Evolutionary conservation across 2,113 vertebrate genomes (phyloP).

Genomic region (Chitala chitala): DNA sequence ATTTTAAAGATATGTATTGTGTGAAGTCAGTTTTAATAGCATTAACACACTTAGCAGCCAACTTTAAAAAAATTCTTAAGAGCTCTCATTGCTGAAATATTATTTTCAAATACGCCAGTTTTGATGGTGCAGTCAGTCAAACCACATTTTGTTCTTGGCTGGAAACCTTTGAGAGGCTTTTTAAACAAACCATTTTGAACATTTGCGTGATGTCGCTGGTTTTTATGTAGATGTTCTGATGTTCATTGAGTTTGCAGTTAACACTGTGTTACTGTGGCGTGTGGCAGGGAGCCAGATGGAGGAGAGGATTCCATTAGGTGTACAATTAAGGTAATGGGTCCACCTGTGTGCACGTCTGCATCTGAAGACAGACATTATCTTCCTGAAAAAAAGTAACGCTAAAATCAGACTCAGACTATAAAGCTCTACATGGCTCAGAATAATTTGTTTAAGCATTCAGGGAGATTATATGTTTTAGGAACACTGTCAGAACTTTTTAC

Average conservation of each 20-base stretch:
- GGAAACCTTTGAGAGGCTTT: conserved; percentile 5
- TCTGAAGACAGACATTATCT: not conserved
- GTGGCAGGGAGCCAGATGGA: not conserved
- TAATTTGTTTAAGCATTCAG: conserved; percentile 1
- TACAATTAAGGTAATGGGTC: conserved; percentile 9
- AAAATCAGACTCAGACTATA: not conserved
- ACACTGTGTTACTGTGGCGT: conserved; percentile 2
- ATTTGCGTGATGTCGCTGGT: conserved; percentile 9
- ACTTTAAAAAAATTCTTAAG: not conserved
- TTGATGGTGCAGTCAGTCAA: not conserved
- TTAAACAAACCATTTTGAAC: conserved; percentile 16
- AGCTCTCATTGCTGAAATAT: not conserved
- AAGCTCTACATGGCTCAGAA: not conserved
- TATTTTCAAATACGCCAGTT: not conserved
- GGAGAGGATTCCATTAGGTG: conserved; percentile 11
- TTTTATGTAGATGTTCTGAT: conserved; percentile 12
- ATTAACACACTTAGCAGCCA: no score
- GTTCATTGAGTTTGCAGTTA: conserved; percentile 7
- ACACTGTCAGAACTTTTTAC: not conserved
- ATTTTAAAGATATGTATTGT: no score
- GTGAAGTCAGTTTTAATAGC: no score
- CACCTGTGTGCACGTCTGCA: conserved; percentile 13
- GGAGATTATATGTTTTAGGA: not conserved
- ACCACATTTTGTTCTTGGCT: conserved; percentile 7
- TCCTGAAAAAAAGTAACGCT: not conserved